These are phyloP conservation scores for Cyprinodon variegatus DNA, from an alignment of 2,113 vertebrate species.

Conservation along the genomic window DNA sequence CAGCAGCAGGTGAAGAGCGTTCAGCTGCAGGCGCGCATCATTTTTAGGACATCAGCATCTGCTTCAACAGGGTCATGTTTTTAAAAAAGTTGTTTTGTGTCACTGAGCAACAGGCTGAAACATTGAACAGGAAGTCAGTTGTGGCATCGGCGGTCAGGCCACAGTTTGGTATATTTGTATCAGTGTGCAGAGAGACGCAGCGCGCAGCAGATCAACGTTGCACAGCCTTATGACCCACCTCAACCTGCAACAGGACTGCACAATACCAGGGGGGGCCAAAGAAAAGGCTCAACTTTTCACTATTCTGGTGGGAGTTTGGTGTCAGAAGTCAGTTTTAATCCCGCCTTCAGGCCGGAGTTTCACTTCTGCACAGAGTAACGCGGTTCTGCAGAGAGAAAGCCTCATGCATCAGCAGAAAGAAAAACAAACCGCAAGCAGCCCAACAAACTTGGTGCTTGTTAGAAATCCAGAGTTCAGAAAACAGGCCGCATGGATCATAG, in stretches of 20 bases:
- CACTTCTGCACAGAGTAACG: slow-evolving; percentile 71
- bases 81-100: slow-evolving; percentile 60
- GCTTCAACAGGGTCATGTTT: slow-evolving; percentile 50
- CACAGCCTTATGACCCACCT: slow-evolving; percentile 27
- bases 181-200: slow-evolving; percentile 60
- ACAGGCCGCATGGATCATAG: neutral
- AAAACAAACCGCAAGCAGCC: neutral
- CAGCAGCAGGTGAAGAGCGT: slow-evolving; percentile 5
- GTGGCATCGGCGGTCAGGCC: slow-evolving; percentile 78
- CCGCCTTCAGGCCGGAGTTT: slow-evolving; percentile 57
- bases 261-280: neutral
- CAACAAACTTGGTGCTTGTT: neutral
- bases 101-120: slow-evolving; percentile 74
- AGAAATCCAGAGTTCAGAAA: neutral
- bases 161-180: slow-evolving; percentile 75
- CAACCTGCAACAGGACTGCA: neutral
- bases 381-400: slow-evolving; percentile 20
- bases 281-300: neutral
- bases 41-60: slow-evolving; percentile 7
- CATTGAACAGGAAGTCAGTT: slow-evolving; percentile 82
- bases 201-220: slow-evolving; percentile 46
- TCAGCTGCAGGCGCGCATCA: neutral
- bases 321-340: slow-evolving; percentile 19
- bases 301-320: slow-evolving; percentile 27
- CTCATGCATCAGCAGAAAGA: neutral